phyloP scores from a whole-genome alignment of 2,113 vertebrate genomes.

The Eublepharis macularius region DNA sequence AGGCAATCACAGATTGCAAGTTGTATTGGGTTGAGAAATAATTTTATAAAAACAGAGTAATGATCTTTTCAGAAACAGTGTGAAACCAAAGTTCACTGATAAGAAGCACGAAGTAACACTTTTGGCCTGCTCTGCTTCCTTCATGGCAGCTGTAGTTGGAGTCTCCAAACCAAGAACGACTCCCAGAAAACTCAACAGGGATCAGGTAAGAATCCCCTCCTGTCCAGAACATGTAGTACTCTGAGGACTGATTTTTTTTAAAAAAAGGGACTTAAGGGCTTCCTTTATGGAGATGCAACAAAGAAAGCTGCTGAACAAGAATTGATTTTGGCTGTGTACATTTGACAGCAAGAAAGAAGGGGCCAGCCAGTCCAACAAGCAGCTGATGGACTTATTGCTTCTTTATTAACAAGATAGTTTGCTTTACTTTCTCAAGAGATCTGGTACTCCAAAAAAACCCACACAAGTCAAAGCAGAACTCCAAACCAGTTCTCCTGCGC shows the following conservation, averaged over 20 bases:
- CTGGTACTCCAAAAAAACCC: background rate
- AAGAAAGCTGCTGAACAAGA: background rate
- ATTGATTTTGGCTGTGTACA: background rate
- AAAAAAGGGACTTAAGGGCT: background rate
- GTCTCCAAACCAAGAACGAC: background rate
- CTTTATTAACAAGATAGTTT: background rate
- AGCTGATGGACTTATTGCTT: background rate
- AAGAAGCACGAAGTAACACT: conserved; percentile 22
- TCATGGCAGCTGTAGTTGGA: background rate
- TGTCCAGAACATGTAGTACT: background rate
- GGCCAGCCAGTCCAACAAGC: background rate
- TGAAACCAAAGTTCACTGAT: conserved; percentile 31
- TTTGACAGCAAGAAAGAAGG: background rate
- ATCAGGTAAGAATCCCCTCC: background rate
- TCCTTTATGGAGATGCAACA: background rate
- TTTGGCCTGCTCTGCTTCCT: conserved; percentile 12
- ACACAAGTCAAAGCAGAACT: background rate
- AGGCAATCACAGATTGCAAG: conserved; percentile 99
- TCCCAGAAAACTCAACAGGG: background rate
- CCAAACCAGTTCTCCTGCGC: background rate
- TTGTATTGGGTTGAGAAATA: conserved; percentile 66
- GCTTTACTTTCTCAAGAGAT: background rate
- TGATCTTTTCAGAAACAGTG: conserved; percentile 41
- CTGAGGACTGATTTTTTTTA: background rate
- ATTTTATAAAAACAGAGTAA: conserved; percentile 53